Evolutionary conservation across 2,113 vertebrate genomes (phyloP).

Genomic region (Apistogramma diplotaenia): DNA sequence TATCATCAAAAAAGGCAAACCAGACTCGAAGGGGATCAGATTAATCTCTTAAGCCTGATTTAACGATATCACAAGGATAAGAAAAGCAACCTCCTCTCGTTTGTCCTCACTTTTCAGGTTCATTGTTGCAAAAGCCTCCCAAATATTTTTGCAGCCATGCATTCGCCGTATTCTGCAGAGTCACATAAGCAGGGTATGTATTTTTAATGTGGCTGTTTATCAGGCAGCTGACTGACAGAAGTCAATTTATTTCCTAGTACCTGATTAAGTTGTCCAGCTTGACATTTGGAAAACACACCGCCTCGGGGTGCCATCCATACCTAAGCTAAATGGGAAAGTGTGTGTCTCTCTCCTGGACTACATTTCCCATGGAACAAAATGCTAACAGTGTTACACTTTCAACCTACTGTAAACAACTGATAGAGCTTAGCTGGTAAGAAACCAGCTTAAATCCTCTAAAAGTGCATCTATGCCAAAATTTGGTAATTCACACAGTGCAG

Average conservation of each 20-base stretch:
- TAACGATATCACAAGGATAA: neutral
- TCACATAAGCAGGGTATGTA: neutral
- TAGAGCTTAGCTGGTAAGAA: slow-evolving; percentile 4
- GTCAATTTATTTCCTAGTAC: slow-evolving; percentile 7
- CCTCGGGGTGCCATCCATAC: neutral
- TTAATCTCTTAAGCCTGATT: neutral
- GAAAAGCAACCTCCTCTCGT: neutral
- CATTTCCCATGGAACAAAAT: slow-evolving; percentile 1
- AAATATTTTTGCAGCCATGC: neutral
- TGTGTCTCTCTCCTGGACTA: neutral
- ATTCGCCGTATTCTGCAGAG: neutral
- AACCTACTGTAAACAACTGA: neutral
- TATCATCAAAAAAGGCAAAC: neutral
- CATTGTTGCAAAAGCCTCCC: no score
- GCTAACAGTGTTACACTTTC: neutral
- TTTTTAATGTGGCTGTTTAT: neutral
- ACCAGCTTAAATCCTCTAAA: slow-evolving; percentile 18
- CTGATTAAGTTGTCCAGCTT: neutral
- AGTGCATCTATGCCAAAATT: neutral
- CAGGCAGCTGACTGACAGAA: neutral
- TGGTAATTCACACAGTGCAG: slow-evolving; percentile 10
- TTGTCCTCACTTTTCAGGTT: no score
- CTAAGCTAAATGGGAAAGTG: neutral
- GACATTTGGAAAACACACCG: slow-evolving; percentile 14
- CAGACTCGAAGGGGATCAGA: neutral